Evolutionary conservation across 2,888 invertebrate genomes (phyloP).

Genomic region (Pterostichus madidus): DNA sequence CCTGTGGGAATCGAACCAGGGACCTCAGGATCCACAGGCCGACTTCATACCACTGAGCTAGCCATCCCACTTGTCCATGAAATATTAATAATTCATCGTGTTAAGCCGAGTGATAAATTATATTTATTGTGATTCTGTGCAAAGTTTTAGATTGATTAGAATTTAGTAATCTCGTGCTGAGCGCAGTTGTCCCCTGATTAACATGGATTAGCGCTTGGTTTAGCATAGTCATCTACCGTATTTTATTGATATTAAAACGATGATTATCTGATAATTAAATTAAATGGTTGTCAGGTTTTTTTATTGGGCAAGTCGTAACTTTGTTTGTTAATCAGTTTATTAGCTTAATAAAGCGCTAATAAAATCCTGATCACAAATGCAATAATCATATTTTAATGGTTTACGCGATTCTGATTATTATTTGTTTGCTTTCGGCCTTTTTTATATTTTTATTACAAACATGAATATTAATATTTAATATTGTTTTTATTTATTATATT

Average conservation of each 20-base stretch:
- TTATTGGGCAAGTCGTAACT: slow-evolving; percentile 26
- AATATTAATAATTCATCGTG: too few species aligned
- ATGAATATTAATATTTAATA: too few species aligned
- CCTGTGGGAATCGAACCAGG: too few species aligned
- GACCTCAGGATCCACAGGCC: too few species aligned
- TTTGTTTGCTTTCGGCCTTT: background rate
- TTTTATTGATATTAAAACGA: slow-evolving; percentile 54
- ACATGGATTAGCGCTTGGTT: slow-evolving; percentile 16
- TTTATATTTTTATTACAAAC: background rate
- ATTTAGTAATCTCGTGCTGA: slow-evolving; percentile 26
- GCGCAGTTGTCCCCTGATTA: slow-evolving; percentile 62
- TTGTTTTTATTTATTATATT: too few species aligned
- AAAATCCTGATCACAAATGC: background rate
- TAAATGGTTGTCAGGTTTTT: slow-evolving; percentile 48
- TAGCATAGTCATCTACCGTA: slow-evolving; percentile 18
- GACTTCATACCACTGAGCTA: too few species aligned
- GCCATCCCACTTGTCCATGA: too few species aligned
- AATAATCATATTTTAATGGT: background rate
- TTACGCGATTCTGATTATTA: too few species aligned
- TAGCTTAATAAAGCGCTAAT: slow-evolving; percentile 32
- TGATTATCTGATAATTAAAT: slow-evolving; percentile 45
- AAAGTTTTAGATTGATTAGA: too few species aligned
- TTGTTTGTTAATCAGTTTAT: slow-evolving; percentile 42
- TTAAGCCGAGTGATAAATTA: too few species aligned
- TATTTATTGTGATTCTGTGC: too few species aligned